Base-by-base conservation (phyloP, 2,113 vertebrate genomes). In the Vulpes vulpes region DNA sequence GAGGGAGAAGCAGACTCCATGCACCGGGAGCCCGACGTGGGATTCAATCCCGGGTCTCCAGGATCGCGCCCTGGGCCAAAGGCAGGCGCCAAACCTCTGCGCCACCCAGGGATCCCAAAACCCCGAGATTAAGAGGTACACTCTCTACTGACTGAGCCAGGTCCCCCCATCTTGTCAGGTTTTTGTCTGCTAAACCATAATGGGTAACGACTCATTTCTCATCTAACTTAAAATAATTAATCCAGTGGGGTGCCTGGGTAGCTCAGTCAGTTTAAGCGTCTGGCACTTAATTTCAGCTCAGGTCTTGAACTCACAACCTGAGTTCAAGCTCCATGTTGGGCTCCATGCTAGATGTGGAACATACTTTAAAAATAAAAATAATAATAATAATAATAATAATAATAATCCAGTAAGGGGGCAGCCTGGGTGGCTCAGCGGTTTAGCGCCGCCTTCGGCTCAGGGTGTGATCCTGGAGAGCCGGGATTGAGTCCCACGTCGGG, bases 171-270 rank as follows among this genome's bases (percentile, higher is more conserved):
- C 71, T 91, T 82, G 23, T 88, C 96, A 96, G 30, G 6, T 49
- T 90, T 97, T 65, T 96, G 67, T 87, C 51, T 49, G 73, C 16
- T 93, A 82, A 87, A 89, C 51, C 71, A 73, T 35, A 57, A 73
- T 95, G 69, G 92, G 9, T 88, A 89, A 91, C n/a, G 55, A 49
- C 57, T 86, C 23, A 69, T 65, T 92, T 92, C 30, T 67, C 38
- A 83, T 74, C 8, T 17, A 78, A 49, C 73, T 76, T 49, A 76
- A 76, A 76, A 51, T 78, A 51, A 17, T 78, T 51, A 51, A 51
- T 78, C 23, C 74, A 95, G 23, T 91, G 74, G 16, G 32, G n/a
- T 69, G 67, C 67, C 67, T 35, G 67, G 32, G 67, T 69, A 17
- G 67, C 8, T n/a, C 16, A 69, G 67, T 69, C 27, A 27, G 32